Conservation (phyloP, 2,888 invertebrate genomes). For the Eristalinus sepulchralis region DNA sequence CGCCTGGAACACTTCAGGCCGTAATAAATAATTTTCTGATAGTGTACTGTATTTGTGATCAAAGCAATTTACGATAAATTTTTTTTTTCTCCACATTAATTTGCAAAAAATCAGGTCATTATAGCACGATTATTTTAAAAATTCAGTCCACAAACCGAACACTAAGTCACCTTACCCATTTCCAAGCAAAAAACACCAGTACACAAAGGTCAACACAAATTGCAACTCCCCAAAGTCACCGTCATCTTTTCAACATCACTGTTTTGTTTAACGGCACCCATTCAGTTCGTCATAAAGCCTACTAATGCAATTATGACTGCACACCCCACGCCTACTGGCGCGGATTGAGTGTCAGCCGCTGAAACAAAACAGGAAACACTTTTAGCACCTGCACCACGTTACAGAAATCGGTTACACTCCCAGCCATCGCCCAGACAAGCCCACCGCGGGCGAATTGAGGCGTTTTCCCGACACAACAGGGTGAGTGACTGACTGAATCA, state of each 20-base stretch:
- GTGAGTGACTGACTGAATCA: conserved; percentile 9
- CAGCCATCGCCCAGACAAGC: not conserved
- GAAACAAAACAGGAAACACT: conserved; percentile 30
- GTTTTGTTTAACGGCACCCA: not conserved
- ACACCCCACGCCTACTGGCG: not conserved
- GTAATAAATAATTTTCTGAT: too few species aligned
- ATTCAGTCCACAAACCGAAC: too few species aligned
- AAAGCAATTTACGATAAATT: too few species aligned
- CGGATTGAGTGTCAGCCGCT: conserved; percentile 39
- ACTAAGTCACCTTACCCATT: too few species aligned
- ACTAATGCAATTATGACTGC: conserved; percentile 57
- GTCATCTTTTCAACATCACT: not conserved
- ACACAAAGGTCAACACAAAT: not conserved
- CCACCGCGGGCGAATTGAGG: conserved; percentile 2
- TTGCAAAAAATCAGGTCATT: too few species aligned
- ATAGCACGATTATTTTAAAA: too few species aligned
- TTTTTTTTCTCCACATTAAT: too few species aligned
- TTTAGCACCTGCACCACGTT: conserved; percentile 43
- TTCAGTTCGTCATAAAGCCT: conserved; percentile 22
- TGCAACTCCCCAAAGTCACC: not conserved
- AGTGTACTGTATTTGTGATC: too few species aligned
- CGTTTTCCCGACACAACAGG: not conserved
- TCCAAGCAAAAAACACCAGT: too few species aligned
- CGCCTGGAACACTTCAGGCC: too few species aligned
- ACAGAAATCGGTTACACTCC: conserved; percentile 42